A percentile compares a stretch with the other conserved stretches of the same genome.
Conservation (phyloP, 2,888 invertebrate species). For the Microplitis deprimator region DNA sequence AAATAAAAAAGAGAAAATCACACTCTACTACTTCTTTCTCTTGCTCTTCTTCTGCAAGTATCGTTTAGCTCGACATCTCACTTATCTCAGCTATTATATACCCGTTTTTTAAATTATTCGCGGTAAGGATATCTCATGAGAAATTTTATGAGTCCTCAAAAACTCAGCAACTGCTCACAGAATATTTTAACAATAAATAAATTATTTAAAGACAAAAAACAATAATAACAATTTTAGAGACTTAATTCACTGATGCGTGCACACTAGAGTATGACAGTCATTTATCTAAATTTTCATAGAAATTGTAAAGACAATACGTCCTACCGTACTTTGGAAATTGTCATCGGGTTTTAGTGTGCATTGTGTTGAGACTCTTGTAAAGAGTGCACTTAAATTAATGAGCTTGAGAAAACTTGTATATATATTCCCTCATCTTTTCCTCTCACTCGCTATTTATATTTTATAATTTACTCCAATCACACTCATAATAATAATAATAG, state of each 20-base stretch:
- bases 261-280: too few relatives aligned
- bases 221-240: background rate
- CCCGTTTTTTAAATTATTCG: background rate
- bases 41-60: background rate
- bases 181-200: background rate
- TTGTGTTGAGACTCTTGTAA: background rate
- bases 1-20: constrained; percentile 28
- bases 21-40: constrained; percentile 2
- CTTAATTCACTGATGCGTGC: too few relatives aligned
- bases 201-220: background rate
- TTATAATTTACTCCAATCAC: background rate
- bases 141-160: background rate
- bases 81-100: background rate
- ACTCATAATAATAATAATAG: background rate
- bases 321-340: background rate
- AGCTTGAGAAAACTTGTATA: background rate
- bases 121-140: background rate
- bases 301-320: background rate
- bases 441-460: background rate
- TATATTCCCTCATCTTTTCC: background rate
- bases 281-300: background rate
- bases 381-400: background rate
- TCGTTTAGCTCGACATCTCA: background rate
- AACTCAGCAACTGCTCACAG: background rate
- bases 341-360: background rate